A percentile compares a stretch with the other conserved stretches of the same genome.
Conservation (phyloP, 2,888 invertebrate genomes). For the Ganaspis brasiliensis region DNA sequence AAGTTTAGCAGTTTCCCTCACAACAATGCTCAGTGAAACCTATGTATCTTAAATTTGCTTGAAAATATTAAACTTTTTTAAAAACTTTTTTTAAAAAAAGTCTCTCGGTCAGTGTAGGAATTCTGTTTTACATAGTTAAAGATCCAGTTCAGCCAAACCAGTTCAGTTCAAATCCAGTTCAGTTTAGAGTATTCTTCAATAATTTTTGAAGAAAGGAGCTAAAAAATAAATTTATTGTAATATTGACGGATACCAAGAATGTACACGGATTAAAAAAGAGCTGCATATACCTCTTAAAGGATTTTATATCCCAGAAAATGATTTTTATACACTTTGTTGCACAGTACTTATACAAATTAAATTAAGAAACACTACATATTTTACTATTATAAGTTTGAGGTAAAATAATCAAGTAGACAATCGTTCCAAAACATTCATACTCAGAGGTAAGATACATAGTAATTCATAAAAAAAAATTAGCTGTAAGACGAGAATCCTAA, state of each 20-base stretch:
- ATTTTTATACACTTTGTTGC: slow-evolving; percentile 44
- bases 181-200: too few relatives aligned
- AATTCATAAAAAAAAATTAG: slow-evolving; percentile 13
- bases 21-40: too few relatives aligned
- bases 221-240: background rate
- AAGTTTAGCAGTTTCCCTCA: too few relatives aligned
- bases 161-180: too few relatives aligned
- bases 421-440: slow-evolving; percentile 42
- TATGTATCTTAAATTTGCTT: too few relatives aligned
- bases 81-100: too few relatives aligned
- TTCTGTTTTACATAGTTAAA: too few relatives aligned
- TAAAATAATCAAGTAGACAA: slow-evolving; percentile 41
- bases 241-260: background rate
- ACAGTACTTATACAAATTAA: slow-evolving; percentile 75
- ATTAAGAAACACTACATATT: slow-evolving; percentile 74
- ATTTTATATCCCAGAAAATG: slow-evolving; percentile 41
- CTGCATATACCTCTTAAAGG: slow-evolving; percentile 24
- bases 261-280: slow-evolving; percentile 15
- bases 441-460: slow-evolving; percentile 33
- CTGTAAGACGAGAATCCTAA: slow-evolving; percentile 23
- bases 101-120: too few relatives aligned
- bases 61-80: too few relatives aligned
- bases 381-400: slow-evolving; percentile 63
- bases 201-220: background rate
- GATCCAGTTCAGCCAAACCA: too few relatives aligned